These are phyloP conservation scores for Xanthia togata DNA, from an alignment of 2,888 invertebrate genomes.

Conservation along the genomic window DNA sequence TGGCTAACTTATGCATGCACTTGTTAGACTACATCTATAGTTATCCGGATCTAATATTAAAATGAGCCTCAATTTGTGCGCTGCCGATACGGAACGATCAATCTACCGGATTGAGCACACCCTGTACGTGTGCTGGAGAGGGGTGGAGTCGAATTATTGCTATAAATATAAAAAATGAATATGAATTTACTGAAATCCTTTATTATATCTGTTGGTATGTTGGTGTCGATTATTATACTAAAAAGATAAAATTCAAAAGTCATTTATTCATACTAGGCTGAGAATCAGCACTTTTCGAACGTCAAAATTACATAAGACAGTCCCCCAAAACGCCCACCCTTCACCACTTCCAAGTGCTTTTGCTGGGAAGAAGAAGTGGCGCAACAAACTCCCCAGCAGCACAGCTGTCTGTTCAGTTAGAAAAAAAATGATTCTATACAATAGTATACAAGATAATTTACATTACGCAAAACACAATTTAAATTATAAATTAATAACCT, in stretches of 20 bases:
- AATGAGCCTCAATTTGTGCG: constrained; percentile 86
- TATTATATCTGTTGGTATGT: not conserved
- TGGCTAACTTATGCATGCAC: constrained; percentile 55
- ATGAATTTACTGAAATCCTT: not conserved
- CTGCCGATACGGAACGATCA: constrained; percentile 81
- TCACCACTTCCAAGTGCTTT: too few relatives aligned
- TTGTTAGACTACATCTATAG: constrained; percentile 54
- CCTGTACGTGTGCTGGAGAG: constrained; percentile 68
- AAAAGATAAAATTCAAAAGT: not conserved
- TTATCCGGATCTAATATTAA: constrained; percentile 81
- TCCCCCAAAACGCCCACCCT: too few relatives aligned
- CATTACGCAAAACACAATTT: too few relatives aligned
- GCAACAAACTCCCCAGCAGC: too few relatives aligned
- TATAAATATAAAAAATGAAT: not conserved
- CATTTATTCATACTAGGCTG: too few relatives aligned
- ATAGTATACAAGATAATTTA: too few relatives aligned
- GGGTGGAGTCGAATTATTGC: constrained; percentile 63
- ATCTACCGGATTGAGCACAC: constrained; percentile 81
- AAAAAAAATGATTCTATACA: too few relatives aligned
- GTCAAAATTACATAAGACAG: too few relatives aligned
- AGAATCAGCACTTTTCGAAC: too few relatives aligned
- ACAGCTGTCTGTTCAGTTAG: too few relatives aligned
- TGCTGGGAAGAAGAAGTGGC: too few relatives aligned
- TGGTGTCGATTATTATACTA: not conserved
- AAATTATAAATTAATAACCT: too few relatives aligned